Evolutionary conservation across 1,140 invertebrate species (phyloP), one percentile per base, ranked within the genome.

Genomic region (Trichonephila inaurata): DNA sequence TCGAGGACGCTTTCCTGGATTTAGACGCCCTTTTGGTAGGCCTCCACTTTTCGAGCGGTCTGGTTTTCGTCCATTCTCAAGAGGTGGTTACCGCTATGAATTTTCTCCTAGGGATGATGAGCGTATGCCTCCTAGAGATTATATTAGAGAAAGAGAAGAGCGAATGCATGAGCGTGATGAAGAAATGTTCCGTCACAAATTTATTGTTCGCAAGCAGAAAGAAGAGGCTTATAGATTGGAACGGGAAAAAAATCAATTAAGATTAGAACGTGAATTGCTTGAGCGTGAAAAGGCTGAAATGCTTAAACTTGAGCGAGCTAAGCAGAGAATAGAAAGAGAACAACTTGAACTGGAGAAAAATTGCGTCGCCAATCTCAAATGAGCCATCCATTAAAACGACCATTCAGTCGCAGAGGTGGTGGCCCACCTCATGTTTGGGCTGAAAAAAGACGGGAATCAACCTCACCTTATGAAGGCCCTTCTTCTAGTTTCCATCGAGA

Each of bases 181-280:
- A 18, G 62, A 61, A 87, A 89, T 21, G 93, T 82, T 18, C 21
- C 5, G n/a, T 19, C 24, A 82, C 58, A 40, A 60, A 90, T 72
- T 44, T 44, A 91, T 94, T 24, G 89, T 86, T 16, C 40, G 94
- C 16, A 94, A 94, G 28, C 94, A 94, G 18, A 91, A 81, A 87
- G 94, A 94, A 40, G 94, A 94, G 66, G 91, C 94, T 21, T 88
- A 91, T n/a, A 28, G 94, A 5, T 51, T 94, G 8, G 94, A 94
- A 61, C 4, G 89, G 51, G 89, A 94, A 61, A 94, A 92, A 81
- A 60, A 87, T 44, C 61, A 89, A 24, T 40, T 94, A 12, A 44
- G 94, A 12, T 18, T 94, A 14, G 94, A 94, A 44, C 69, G 91
- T 14, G 94, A 94, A 88, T 58, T 91, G 58, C 51, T 94, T n/a